phyloP scores from a whole-genome alignment of 2,797 vertebrate genomes.

The Crenuchus spilurus region DNA sequence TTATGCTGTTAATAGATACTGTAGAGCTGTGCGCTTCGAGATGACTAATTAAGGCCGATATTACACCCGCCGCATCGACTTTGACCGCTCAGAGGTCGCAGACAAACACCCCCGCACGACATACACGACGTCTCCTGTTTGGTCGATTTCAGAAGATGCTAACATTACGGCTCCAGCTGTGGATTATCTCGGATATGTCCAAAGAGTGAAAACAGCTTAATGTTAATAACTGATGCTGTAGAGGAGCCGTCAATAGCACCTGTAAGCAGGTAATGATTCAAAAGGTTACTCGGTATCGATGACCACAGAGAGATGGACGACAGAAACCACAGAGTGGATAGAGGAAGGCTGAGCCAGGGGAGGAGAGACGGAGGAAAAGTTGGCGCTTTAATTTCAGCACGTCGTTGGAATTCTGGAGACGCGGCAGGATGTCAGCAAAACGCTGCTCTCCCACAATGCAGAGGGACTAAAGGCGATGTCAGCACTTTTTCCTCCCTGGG shows the following conservation, averaged over 20 bases:
- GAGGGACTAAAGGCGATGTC: constrained; percentile 77
- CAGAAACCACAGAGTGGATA: not conserved
- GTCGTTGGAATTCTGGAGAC: constrained; percentile 76
- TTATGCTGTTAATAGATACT: not conserved
- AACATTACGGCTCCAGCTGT: not conserved
- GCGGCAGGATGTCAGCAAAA: constrained; percentile 76
- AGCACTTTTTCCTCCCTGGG: constrained; percentile 73
- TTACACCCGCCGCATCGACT: constrained; percentile 61
- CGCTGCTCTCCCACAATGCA: constrained; percentile 71
- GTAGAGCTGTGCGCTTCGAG: not conserved
- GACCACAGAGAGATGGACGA: not conserved
- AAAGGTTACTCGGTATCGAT: constrained; percentile 9
- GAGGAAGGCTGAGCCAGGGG: not conserved
- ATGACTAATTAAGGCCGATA: constrained; percentile 9
- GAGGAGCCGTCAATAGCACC: not conserved
- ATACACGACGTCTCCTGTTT: constrained; percentile 37
- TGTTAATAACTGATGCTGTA: not conserved
- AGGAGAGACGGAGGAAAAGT: constrained; percentile 36
- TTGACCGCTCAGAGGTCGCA: constrained; percentile 31
- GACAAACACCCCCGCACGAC: constrained; percentile 17
- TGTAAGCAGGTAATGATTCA: constrained; percentile 12
- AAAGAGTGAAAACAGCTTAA: not conserved
- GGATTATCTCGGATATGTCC: not conserved
- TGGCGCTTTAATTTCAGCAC: constrained; percentile 75
- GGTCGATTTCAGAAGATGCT: not conserved